These are phyloP conservation scores for Ctenoplectra terminalis DNA, from an alignment of 1,140 invertebrate species.

Conservation along the genomic window DNA sequence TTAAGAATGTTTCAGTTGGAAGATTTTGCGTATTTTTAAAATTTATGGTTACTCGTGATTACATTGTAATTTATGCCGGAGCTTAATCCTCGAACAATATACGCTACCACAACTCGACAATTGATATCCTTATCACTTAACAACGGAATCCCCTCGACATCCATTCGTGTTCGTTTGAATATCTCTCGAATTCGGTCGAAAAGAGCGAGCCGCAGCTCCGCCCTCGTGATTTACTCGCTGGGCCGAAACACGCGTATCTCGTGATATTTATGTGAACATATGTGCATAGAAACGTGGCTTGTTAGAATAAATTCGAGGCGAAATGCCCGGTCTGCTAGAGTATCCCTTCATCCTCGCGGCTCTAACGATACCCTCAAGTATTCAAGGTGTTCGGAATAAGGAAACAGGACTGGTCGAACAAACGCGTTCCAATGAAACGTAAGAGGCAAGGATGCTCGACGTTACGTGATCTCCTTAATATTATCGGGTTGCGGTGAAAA, in stretches of 20 bases:
- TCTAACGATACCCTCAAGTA: slow-evolving; percentile 16
- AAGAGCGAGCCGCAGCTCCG: not conserved
- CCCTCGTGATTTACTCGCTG: slow-evolving; percentile 18
- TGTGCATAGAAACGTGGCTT: slow-evolving; percentile 56
- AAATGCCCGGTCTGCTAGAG: not conserved
- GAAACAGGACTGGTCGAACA: not conserved
- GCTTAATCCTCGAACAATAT: not conserved
- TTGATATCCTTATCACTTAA: slow-evolving; percentile 3
- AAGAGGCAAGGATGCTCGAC: not conserved
- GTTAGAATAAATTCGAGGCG: slow-evolving; percentile 52
- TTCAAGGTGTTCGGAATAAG: not conserved
- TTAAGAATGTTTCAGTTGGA: too few relatives aligned
- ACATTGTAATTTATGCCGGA: too few relatives aligned
- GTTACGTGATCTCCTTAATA: slow-evolving; percentile 24
- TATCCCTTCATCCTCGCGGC: not conserved
- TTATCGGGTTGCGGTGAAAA: slow-evolving; percentile 15
- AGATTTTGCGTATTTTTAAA: too few relatives aligned
- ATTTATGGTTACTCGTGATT: too few relatives aligned
- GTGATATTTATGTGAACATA: slow-evolving; percentile 57
- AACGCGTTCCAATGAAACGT: slow-evolving; percentile 7
- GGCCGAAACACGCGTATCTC: slow-evolving; percentile 19
- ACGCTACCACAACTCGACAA: not conserved
- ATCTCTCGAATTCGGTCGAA: not conserved
- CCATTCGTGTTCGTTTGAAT: not conserved
- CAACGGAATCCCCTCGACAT: too few relatives aligned